Conservation (phyloP, 2,888 invertebrate species). For the Ichneumoninae sp. region DNA sequence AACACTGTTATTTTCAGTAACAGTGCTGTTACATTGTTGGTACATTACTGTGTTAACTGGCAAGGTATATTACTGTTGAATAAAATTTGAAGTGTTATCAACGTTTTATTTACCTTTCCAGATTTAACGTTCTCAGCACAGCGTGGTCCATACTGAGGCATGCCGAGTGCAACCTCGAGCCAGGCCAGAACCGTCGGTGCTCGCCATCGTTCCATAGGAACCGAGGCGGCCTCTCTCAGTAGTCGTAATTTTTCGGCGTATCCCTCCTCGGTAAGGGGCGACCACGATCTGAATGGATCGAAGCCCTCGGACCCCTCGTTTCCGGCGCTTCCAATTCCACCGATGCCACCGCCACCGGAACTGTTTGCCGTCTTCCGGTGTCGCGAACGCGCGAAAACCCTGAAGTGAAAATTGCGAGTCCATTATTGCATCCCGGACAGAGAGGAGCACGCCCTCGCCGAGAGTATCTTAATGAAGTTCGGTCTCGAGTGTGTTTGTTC, state of each 20-base stretch:
- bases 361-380: conserved; percentile 91
- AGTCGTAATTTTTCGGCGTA: conserved; percentile 91
- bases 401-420: conserved; percentile 59
- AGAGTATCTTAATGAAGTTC: conserved; percentile 28
- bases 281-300: conserved; percentile 87
- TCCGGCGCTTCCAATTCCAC: conserved; percentile 86
- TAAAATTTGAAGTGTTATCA: not conserved
- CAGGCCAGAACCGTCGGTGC: conserved; percentile 97
- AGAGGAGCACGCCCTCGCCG: conserved; percentile 19
- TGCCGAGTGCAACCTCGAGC: conserved; percentile 96
- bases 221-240: conserved; percentile 92
- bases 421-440: conserved; percentile 43
- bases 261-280: conserved; percentile 89
- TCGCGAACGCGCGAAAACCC: conserved; percentile 94
- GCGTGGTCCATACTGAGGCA: conserved; percentile 96
- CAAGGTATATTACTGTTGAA: not conserved
- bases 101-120: conserved; percentile 89
- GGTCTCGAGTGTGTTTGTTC: conserved; percentile 35
- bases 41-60: too few relatives aligned
- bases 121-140: conserved; percentile 98
- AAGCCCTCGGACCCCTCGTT: conserved; percentile 86
- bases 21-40: too few relatives aligned
- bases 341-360: conserved; percentile 74
- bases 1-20: too few relatives aligned
- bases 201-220: conserved; percentile 96